A percentile compares a stretch with the other conserved stretches of the same genome.
phyloP scores from a whole-genome alignment of 2,888 invertebrate species.

The Ormyrus thymus region DNA sequence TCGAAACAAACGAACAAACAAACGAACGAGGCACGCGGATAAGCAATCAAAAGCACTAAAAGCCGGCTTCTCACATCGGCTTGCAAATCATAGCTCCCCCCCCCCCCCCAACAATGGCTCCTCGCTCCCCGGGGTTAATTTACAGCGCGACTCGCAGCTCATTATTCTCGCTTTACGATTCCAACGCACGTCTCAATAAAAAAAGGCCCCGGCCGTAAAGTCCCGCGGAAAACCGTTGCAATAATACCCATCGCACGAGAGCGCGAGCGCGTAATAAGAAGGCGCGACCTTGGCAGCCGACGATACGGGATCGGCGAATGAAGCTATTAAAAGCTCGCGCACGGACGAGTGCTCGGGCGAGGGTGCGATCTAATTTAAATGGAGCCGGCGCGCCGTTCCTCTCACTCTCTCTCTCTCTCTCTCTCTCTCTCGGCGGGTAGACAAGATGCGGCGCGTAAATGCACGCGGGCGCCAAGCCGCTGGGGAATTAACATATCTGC shows the following conservation, averaged over 20 bases:
- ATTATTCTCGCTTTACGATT: too few species aligned
- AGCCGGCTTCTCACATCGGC: too few species aligned
- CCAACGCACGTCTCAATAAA: background rate
- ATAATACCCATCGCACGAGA: background rate
- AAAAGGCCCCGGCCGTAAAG: too few species aligned
- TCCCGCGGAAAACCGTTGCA: background rate
- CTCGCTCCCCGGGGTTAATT: too few species aligned
- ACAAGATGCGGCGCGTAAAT: constrained; percentile 43
- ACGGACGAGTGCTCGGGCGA: constrained; percentile 40
- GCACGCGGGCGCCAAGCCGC: constrained; percentile 61
- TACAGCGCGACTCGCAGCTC: too few species aligned
- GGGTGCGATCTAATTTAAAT: constrained; percentile 70
- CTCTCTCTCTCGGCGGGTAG: constrained; percentile 48
- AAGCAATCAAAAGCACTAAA: too few species aligned
- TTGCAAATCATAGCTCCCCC: too few species aligned
- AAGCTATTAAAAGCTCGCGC: constrained; percentile 62
- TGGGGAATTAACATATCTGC: constrained; percentile 70
- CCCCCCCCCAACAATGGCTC: too few species aligned
- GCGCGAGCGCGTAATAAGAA: background rate
- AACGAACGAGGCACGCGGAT: too few species aligned
- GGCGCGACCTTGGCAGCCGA: constrained; percentile 31
- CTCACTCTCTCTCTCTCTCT: constrained; percentile 15
- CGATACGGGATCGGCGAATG: constrained; percentile 60
- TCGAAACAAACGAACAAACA: too few species aligned
- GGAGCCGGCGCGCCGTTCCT: constrained; percentile 57